Evolutionary conservation across 2,888 invertebrate genomes (phyloP).

Genomic region (Boloria selene): DNA sequence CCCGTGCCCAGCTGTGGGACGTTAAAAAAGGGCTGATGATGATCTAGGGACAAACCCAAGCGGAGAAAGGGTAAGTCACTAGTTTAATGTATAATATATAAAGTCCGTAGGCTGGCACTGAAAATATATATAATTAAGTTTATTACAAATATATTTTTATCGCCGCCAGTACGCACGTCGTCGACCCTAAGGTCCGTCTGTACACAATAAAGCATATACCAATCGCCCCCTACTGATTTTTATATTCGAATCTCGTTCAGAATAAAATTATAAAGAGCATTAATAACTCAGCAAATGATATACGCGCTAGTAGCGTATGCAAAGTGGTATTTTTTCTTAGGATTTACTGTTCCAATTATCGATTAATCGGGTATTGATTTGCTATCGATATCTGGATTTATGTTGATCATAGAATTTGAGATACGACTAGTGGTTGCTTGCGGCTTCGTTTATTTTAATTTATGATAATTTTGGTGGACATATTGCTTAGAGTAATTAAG

Average conservation of each 20-base stretch:
- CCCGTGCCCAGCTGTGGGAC: too few relatives aligned
- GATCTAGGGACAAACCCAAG: too few relatives aligned
- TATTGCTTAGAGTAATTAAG: conserved; percentile 1
- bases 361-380: conserved; percentile 37
- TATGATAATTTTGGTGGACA: too few relatives aligned
- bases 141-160: conserved; percentile 34
- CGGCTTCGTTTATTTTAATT: background rate
- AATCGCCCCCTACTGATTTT: conserved; percentile 75
- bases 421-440: background rate
- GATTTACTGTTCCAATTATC: conserved; percentile 63
- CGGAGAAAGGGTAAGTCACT: too few relatives aligned
- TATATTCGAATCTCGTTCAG: conserved; percentile 71
- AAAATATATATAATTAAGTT: conserved; percentile 7
- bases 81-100: background rate
- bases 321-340: conserved; percentile 49
- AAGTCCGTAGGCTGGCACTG: background rate
- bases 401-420: conserved; percentile 8
- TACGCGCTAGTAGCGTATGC: conserved; percentile 64
- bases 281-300: conserved; percentile 73
- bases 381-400: conserved; percentile 14
- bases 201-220: conserved; percentile 63
- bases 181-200: conserved; percentile 53
- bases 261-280: conserved; percentile 74
- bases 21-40: too few relatives aligned
- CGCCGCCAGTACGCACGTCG: conserved; percentile 50